Conservation (phyloP, 2,113 vertebrate genomes). For the Hemibagrus wyckioides region DNA sequence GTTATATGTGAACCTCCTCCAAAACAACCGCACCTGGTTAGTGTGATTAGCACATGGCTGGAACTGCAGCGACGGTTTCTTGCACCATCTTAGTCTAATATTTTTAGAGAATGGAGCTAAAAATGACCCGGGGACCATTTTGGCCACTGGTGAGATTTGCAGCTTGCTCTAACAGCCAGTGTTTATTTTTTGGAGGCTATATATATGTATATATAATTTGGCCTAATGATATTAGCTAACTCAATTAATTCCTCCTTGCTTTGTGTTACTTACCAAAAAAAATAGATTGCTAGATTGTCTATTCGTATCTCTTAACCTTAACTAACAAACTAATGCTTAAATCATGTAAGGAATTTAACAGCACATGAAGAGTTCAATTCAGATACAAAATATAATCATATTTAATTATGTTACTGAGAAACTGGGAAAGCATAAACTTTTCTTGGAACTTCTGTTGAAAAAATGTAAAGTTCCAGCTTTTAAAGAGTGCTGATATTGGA, state of each 20-base stretch:
- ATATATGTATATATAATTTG: slow-evolving; percentile 7
- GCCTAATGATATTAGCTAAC: slow-evolving; percentile 22
- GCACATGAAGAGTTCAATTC: neutral
- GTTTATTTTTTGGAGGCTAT: slow-evolving; percentile 9
- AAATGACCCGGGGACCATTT: neutral
- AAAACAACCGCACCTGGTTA: slow-evolving; percentile 93
- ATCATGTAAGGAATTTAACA: neutral
- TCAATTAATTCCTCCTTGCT: neutral
- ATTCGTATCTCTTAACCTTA: neutral
- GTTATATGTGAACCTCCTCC: slow-evolving; percentile 95
- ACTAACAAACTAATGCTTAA: neutral
- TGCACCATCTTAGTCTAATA: slow-evolving; percentile 31
- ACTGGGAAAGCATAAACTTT: neutral
- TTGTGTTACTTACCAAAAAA: neutral
- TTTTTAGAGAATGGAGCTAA: neutral
- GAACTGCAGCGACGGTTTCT: slow-evolving; percentile 47
- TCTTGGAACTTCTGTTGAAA: neutral
- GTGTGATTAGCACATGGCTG: slow-evolving; percentile 77
- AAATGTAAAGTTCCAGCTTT: neutral
- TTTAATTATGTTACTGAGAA: neutral
- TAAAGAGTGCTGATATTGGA: neutral
- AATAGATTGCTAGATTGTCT: neutral
- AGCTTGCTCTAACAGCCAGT: slow-evolving; percentile 23
- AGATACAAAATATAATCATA: neutral
- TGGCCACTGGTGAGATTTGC: neutral